phyloP scores from a whole-genome alignment of 92 coral and sea anemone genomes.

The Bergia sp. region DNA sequence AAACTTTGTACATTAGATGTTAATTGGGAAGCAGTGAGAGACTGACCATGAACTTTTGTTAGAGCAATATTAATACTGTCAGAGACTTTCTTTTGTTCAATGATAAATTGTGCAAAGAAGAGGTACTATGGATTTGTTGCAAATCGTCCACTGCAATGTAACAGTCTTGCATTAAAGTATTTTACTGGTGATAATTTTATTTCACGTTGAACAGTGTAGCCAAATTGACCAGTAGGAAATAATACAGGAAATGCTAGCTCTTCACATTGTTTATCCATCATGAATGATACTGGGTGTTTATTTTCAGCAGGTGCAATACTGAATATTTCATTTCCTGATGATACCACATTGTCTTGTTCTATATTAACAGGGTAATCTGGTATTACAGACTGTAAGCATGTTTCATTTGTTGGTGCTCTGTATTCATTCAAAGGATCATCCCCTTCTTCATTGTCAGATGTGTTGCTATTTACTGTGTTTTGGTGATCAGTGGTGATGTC shows the following conservation, averaged over 20 bases:
- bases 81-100: too few relatives aligned
- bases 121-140: too few relatives aligned
- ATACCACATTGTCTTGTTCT: slow-evolving; percentile 19
- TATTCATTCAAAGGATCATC: slow-evolving; percentile 40
- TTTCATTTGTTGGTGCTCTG: slow-evolving; percentile 41
- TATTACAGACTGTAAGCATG: slow-evolving; percentile 62
- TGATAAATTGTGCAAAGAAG: too few relatives aligned
- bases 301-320: too few relatives aligned
- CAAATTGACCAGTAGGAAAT: slow-evolving; percentile 5
- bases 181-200: too few relatives aligned
- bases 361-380: slow-evolving; percentile 58
- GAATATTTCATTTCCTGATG: slow-evolving; percentile 1
- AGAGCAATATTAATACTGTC: too few relatives aligned
- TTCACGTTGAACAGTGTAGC: slow-evolving; percentile 13
- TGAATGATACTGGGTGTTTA: not conserved
- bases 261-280: not conserved
- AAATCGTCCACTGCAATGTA: too few relatives aligned
- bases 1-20: slow-evolving; percentile 46
- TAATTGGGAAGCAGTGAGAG: slow-evolving; percentile 65
- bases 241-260: not conserved
- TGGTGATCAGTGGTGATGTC: not conserved
- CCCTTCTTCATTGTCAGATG: slow-evolving; percentile 3
- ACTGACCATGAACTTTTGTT: not conserved
- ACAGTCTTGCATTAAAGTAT: too few relatives aligned
- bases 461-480: not conserved